Conservation (phyloP, 2,888 invertebrate genomes). For the Ormyrus rosae region DNA sequence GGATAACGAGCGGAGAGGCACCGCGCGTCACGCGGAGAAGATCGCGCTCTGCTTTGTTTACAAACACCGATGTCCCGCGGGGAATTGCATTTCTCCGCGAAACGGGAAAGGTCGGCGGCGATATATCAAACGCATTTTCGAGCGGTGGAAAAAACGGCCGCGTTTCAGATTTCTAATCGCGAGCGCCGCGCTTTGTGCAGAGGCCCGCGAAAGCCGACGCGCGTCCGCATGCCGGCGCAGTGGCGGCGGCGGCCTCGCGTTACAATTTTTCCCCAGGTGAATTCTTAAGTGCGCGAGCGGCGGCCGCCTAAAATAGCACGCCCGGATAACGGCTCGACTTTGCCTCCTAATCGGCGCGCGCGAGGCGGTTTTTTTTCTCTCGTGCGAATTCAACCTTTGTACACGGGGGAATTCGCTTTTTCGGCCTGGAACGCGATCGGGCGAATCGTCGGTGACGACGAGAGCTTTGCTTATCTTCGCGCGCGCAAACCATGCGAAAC, state of each 20-base stretch:
- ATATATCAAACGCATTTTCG: conserved; percentile 14
- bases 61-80: neutral
- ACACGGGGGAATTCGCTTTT: too few species aligned
- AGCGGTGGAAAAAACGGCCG: neutral
- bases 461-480: too few species aligned
- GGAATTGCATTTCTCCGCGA: neutral
- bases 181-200: neutral
- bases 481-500: too few species aligned
- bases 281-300: too few species aligned
- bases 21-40: too few species aligned
- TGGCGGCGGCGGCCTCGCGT: neutral
- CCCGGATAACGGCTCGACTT: too few species aligned
- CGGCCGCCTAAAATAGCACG: neutral
- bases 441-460: too few species aligned
- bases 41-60: neutral
- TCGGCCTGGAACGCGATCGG: too few species aligned
- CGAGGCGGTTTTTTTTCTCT: too few species aligned
- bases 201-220: neutral
- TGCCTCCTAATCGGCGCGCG: too few species aligned
- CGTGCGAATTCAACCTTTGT: too few species aligned
- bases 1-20: neutral
- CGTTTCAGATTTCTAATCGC: conserved; percentile 1
- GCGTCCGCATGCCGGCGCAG: neutral
- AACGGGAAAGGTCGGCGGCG: neutral
- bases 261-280: neutral